Evolutionary conservation across 2,888 invertebrate species (phyloP), one percentile per base, ranked within the genome.

Genomic region (Nowickia ferox): DNA sequence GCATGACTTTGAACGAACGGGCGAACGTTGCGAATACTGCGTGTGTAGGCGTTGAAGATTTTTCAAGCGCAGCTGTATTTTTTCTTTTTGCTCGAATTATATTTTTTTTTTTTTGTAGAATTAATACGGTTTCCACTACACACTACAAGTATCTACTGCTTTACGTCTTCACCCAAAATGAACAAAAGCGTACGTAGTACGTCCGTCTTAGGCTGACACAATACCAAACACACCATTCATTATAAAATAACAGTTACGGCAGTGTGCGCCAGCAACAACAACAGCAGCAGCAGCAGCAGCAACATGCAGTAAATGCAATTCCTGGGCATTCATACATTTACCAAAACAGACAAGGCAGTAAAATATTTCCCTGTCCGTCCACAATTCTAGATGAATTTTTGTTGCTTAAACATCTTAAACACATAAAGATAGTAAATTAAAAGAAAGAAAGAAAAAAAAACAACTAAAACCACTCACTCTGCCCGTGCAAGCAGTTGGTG

Each of bases 201-300:
- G 30, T 30, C 30, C 4, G 30, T 77, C 77, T 77, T 74, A 85
- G 82, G 81, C 85, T 85, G 85, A 74, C 85, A 82, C 72, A 74
- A 74, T 63, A 82, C 69, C 69, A 77, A 84, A 84, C 80, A 84
- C 84, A 81, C 72, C 77, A 82, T 85, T 85, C 82, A 82, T 85
- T 85, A 85, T 85, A 74, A 74, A 81, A 78, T 17, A 82, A 85
- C 85, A 85, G 84, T 84, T 81, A 85, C 48, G 65, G 66, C 81
- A 81, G 81, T 74, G 61, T 66, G 80, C 80, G 51, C 53, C 55
- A 63, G 30, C 63, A 69, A 44, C 59, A 59, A 46, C 61, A 53
- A 15, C 68, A 53, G 38, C 81, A 68, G 10, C 66, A 51, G n/a
- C 59, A 17, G 15, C 44, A 19, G 17, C 61, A 63, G n/a, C 30